These are phyloP conservation scores for Saccostrea cuccullata DNA, from an alignment of 1,140 invertebrate genomes.

Conservation along the genomic window DNA sequence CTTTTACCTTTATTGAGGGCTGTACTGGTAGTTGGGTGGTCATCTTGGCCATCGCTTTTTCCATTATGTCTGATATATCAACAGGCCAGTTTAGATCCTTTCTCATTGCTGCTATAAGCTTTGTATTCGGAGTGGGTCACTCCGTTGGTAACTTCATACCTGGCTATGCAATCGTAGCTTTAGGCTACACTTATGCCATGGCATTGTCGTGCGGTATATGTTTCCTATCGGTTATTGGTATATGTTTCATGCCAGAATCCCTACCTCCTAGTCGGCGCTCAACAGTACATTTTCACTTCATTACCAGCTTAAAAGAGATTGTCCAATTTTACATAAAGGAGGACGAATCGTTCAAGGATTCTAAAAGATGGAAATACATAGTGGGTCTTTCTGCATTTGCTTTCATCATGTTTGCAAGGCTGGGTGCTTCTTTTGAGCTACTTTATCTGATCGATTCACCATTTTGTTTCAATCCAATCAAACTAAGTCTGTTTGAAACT, in stretches of 20 bases:
- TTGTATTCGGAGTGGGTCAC: background rate
- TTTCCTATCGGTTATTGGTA: constrained; percentile 32
- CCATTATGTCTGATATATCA: constrained; percentile 47
- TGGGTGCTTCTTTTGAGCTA: constrained; percentile 38
- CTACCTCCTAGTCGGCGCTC: background rate
- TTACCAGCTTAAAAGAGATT: background rate
- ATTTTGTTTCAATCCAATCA: constrained; percentile 43
- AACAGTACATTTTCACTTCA: background rate
- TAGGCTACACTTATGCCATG: background rate
- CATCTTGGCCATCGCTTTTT: constrained; percentile 19
- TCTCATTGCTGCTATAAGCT: constrained; percentile 35
- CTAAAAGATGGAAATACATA: constrained; percentile 42
- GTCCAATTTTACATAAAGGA: constrained; percentile 19
- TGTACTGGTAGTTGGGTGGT: constrained; percentile 24
- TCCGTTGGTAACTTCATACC: background rate
- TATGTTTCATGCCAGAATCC: constrained; percentile 45
- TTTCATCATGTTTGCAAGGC: constrained; percentile 7
- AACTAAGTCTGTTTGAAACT: constrained; percentile 34
- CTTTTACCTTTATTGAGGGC: constrained; percentile 45
- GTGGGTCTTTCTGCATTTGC: constrained; percentile 29
- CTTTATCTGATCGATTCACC: constrained; percentile 32
- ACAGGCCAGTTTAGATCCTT: constrained; percentile 38
- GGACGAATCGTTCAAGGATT: background rate
- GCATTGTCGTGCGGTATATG: background rate
- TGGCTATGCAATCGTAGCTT: background rate